A percentile compares a stretch with the other conserved stretches of the same genome.
phyloP scores from a whole-genome alignment of 1,140 invertebrate genomes.

The Centruroides sculpturatus region DNA sequence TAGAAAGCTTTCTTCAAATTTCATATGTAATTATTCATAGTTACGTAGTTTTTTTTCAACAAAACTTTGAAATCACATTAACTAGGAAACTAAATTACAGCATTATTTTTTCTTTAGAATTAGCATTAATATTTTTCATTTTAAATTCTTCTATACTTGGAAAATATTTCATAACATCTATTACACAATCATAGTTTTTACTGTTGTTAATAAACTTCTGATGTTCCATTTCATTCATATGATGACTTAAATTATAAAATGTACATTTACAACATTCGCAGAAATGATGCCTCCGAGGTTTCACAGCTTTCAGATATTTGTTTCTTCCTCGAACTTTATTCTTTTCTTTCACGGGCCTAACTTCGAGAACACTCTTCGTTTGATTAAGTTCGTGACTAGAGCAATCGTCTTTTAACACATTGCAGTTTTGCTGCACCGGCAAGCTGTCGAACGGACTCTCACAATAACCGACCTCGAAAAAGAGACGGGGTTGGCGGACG shows the following conservation, averaged over 20 bases:
- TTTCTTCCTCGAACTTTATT: constrained; percentile 1
- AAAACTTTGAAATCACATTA: too few relatives aligned
- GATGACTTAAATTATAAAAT: constrained; percentile 7
- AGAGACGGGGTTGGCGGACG: background rate
- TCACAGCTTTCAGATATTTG: background rate
- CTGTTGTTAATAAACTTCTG: constrained; percentile 8
- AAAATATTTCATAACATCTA: constrained; percentile 5
- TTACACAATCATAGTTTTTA: constrained; percentile 11
- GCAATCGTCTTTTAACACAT: background rate
- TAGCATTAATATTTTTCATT: too few relatives aligned
- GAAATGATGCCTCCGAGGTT: constrained; percentile 8
- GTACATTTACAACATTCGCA: constrained; percentile 9
- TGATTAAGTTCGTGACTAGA: background rate
- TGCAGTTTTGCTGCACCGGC: constrained; percentile 1
- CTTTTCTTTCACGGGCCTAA: background rate
- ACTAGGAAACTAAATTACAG: too few relatives aligned
- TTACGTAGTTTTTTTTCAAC: too few relatives aligned
- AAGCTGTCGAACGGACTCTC: constrained; percentile 1
- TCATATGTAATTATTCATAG: too few relatives aligned
- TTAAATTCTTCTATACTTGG: background rate
- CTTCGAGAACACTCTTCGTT: background rate
- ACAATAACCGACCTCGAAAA: constrained; percentile 4
- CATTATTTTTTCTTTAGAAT: too few relatives aligned
- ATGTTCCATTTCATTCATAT: constrained; percentile 7
- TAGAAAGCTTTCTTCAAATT: too few relatives aligned